These are phyloP conservation scores for Acronicta leporina DNA, from an alignment of 2,888 invertebrate species.

Conservation along the genomic window DNA sequence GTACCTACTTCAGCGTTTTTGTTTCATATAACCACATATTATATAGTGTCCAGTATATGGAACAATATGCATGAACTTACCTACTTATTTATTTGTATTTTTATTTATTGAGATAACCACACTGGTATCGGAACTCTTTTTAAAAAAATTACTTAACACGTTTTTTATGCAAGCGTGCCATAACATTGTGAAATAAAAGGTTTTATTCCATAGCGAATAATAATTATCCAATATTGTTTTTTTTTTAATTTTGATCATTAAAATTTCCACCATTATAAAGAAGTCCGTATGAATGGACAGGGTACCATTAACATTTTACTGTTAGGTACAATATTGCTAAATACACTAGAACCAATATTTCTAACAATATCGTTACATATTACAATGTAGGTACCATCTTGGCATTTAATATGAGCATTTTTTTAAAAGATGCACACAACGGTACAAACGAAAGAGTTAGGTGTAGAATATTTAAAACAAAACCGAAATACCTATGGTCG, in stretches of 20 bases:
- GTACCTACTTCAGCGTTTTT: too few relatives aligned
- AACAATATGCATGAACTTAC: too few relatives aligned
- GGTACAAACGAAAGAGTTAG: conserved; percentile 39
- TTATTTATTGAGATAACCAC: too few relatives aligned
- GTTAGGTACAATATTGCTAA: conserved; percentile 3
- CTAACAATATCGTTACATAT: conserved; percentile 16
- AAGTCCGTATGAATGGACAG: conserved; percentile 11
- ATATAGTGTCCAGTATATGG: too few relatives aligned
- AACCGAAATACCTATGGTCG: conserved; percentile 65
- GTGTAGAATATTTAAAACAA: conserved; percentile 62
- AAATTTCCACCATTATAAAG: not conserved
- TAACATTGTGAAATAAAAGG: too few relatives aligned
- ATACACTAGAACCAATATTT: not conserved
- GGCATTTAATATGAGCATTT: conserved; percentile 20
- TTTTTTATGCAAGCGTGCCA: too few relatives aligned
- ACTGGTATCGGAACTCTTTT: too few relatives aligned
- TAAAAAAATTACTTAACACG: too few relatives aligned
- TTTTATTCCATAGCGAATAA: not conserved
- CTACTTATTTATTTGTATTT: too few relatives aligned
- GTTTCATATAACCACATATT: too few relatives aligned
- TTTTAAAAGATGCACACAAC: conserved; percentile 9
- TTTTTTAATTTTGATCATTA: not conserved
- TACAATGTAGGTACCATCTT: conserved; percentile 12
- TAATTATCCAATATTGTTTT: not conserved
- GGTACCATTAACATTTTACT: conserved; percentile 8